These are phyloP conservation scores for Boulengeromyrus knoepffleri DNA, from an alignment of 2,113 vertebrate species.

Conservation along the genomic window DNA sequence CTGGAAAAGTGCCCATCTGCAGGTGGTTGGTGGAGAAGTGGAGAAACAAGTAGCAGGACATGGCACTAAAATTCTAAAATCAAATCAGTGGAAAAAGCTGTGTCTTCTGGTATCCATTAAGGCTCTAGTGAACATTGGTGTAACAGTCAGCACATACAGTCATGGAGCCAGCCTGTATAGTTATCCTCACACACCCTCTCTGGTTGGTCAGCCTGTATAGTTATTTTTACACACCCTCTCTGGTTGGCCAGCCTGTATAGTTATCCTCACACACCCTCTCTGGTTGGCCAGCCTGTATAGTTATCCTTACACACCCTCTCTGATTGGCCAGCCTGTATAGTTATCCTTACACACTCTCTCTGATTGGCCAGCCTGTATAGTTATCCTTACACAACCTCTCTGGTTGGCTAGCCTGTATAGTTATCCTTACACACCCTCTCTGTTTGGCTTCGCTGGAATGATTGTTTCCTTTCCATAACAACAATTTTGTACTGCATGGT, in stretches of 20 bases:
- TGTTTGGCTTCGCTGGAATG: not conserved
- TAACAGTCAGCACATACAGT: not conserved
- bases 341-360: too few relatives aligned
- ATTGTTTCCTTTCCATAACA: not conserved
- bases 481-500: not conserved
- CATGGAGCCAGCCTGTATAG: not conserved
- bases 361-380: not conserved
- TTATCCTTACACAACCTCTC: too few relatives aligned
- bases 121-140: not conserved
- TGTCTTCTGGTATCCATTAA: not conserved
- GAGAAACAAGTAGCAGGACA: not conserved
- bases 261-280: too few relatives aligned
- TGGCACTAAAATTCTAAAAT: not conserved
- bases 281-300: not conserved
- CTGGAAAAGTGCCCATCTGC: not conserved
- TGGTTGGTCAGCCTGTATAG: not conserved
- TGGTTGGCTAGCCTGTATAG: not conserved
- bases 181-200: not conserved
- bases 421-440: not conserved
- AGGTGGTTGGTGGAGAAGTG: not conserved
- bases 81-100: not conserved
- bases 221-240: too few relatives aligned
- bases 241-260: too few relatives aligned
- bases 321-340: too few relatives aligned
- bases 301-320: too few relatives aligned